phyloP scores from a whole-genome alignment of 2,113 vertebrate genomes.

The Eolophus roseicapilla region DNA sequence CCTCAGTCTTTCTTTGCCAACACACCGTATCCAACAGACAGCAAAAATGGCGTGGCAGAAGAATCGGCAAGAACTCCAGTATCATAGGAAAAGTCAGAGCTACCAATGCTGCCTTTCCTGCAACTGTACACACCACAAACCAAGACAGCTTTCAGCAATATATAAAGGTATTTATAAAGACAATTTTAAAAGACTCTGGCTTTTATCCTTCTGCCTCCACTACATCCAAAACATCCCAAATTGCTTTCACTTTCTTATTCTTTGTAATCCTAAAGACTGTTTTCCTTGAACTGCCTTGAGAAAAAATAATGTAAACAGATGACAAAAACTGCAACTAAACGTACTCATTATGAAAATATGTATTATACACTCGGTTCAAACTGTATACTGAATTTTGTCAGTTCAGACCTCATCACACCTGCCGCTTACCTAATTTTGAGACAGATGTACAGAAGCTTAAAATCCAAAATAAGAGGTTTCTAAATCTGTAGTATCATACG shows the following conservation, averaged over 20 bases:
- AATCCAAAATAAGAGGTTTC: not conserved
- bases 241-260: not conserved
- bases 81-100: conserved; percentile 68
- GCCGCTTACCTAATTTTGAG: not conserved
- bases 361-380: not conserved
- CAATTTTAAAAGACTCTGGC: not conserved
- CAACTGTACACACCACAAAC: conserved; percentile 41
- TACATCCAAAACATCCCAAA: not conserved
- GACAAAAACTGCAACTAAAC: not conserved
- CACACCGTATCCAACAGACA: not conserved
- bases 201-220: not conserved
- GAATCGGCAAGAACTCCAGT: conserved; percentile 73
- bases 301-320: not conserved
- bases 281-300: not conserved
- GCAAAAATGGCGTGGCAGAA: conserved; percentile 73
- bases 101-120: conserved; percentile 42
- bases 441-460: not conserved
- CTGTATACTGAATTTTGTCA: not conserved
- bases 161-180: not conserved
- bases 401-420: not conserved
- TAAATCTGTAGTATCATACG: not conserved
- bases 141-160: not conserved
- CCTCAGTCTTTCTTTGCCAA: not conserved
- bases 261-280: not conserved
- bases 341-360: not conserved